Percentiles rank a stretch among this genome's conserved stretches.
Conservation (phyloP, 2,888 invertebrate species). For the Meta bourneti region DNA sequence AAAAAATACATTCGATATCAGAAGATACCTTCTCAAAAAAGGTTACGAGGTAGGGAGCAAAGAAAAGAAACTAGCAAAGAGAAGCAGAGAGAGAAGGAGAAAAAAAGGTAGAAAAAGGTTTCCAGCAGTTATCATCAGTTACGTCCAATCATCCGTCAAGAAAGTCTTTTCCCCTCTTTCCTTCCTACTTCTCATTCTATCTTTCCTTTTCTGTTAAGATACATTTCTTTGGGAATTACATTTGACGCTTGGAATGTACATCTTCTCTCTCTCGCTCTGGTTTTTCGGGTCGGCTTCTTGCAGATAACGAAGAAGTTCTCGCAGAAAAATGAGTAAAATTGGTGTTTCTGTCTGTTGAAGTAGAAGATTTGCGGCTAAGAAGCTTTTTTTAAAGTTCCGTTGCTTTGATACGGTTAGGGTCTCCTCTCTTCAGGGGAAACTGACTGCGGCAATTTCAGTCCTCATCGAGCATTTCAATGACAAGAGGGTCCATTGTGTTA, state of each 20-base stretch:
- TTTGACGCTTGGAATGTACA: conserved; percentile 58
- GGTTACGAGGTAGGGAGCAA: conserved; percentile 11
- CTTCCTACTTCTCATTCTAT: conserved; percentile 32
- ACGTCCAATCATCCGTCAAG: conserved; percentile 70
- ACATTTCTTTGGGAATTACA: conserved; percentile 71
- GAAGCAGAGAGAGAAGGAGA: conserved; percentile 6
- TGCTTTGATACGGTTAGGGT: neutral
- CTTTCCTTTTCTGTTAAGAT: conserved; percentile 57
- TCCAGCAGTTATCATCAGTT: conserved; percentile 73
- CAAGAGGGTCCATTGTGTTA: conserved; percentile 4
- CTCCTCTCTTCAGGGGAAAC: neutral
- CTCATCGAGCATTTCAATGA: conserved; percentile 20
- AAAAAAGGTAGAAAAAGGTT: conserved; percentile 17
- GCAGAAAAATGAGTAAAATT: conserved; percentile 49
- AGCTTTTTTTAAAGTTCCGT: neutral
- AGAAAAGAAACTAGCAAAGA: conserved; percentile 13
- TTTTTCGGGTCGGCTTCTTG: conserved; percentile 7
- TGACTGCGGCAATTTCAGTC: conserved; percentile 15
- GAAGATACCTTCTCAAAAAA: conserved; percentile 48
- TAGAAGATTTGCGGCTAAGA: conserved; percentile 27
- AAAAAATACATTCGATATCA: conserved; percentile 40
- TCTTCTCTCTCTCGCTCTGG: conserved; percentile 2
- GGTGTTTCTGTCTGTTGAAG: conserved; percentile 47
- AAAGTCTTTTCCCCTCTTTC: conserved; percentile 37
- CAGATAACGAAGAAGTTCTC: conserved; percentile 56